These are phyloP conservation scores for Hirtodrosophila confusa DNA, from an alignment of 2,888 invertebrate genomes.

Conservation along the genomic window DNA sequence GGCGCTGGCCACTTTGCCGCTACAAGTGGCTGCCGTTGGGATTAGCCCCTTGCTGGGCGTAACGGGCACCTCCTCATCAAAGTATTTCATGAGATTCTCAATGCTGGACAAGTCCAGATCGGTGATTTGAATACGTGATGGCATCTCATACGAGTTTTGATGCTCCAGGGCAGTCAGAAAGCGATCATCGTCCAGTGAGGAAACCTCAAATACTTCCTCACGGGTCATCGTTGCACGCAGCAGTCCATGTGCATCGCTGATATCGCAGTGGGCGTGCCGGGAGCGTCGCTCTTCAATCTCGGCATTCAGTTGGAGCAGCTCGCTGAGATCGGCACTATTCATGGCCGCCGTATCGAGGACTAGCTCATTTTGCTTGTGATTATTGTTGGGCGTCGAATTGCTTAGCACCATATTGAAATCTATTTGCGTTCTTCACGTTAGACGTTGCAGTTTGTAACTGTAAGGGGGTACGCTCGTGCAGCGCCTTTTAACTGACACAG, in stretches of 20 bases:
- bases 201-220: conserved; percentile 78
- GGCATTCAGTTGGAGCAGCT: conserved; percentile 71
- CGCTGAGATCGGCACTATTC: conserved; percentile 72
- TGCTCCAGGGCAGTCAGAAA: conserved; percentile 66
- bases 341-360: conserved; percentile 74
- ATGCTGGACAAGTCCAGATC: conserved; percentile 73
- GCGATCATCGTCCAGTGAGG: conserved; percentile 73
- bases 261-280: conserved; percentile 41
- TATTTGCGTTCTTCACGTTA: conserved; percentile 53
- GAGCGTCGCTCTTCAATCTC: conserved; percentile 70
- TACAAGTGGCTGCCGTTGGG: neutral
- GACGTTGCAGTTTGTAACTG: conserved; percentile 67
- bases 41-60: conserved; percentile 47
- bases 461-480: conserved; percentile 3
- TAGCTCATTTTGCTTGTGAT: conserved; percentile 49
- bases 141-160: conserved; percentile 57
- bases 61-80: conserved; percentile 75
- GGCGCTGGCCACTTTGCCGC: conserved; percentile 67
- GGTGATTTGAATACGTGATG: conserved; percentile 51
- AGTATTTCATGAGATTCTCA: conserved; percentile 78
- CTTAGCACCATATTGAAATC: conserved; percentile 66
- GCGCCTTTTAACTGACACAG: conserved; percentile 42
- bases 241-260: conserved; percentile 42
- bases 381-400: conserved; percentile 63
- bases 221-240: conserved; percentile 71